Conservation (phyloP, 2,888 invertebrate species). For the Phyllotreta striolata region DNA sequence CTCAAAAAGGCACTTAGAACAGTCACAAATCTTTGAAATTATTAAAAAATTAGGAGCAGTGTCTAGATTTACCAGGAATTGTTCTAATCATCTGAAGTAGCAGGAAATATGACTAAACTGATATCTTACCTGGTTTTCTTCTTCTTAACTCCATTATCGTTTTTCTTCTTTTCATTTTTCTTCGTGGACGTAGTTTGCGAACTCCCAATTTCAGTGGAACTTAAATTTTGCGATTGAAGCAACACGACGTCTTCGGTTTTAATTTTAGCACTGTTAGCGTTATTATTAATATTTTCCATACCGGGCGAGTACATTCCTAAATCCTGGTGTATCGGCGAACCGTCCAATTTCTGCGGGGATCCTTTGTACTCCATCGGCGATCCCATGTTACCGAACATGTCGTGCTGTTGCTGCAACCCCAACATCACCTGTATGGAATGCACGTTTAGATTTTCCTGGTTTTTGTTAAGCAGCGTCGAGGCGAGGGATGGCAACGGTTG, state of each 20-base stretch:
- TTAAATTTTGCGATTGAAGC: constrained; percentile 61
- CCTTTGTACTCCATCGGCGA: constrained; percentile 62
- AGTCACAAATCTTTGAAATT: no score
- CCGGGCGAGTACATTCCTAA: constrained; percentile 56
- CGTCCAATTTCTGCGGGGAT: constrained; percentile 61
- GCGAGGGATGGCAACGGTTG: constrained; percentile 62
- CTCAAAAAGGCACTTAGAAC: no score
- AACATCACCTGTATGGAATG: constrained; percentile 76
- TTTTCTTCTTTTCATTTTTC: constrained; percentile 66
- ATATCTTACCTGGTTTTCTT: constrained; percentile 84
- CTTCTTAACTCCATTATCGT: constrained; percentile 87
- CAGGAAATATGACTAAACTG: constrained; percentile 14
- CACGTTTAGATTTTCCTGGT: constrained; percentile 64
- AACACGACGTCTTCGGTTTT: constrained; percentile 60
- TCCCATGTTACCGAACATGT: constrained; percentile 61
- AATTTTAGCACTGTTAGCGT: constrained; percentile 49
- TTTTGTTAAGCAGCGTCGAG: constrained; percentile 57
- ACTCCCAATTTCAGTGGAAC: constrained; percentile 57
- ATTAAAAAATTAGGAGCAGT: no score
- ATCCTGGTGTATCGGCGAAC: constrained; percentile 59
- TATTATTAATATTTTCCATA: constrained; percentile 51
- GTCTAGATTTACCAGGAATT: no score
- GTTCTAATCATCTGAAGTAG: neutral
- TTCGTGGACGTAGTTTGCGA: constrained; percentile 55
- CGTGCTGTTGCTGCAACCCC: constrained; percentile 65